Base-by-base conservation (phyloP, 1,140 invertebrate species). In the Diprion similis region DNA sequence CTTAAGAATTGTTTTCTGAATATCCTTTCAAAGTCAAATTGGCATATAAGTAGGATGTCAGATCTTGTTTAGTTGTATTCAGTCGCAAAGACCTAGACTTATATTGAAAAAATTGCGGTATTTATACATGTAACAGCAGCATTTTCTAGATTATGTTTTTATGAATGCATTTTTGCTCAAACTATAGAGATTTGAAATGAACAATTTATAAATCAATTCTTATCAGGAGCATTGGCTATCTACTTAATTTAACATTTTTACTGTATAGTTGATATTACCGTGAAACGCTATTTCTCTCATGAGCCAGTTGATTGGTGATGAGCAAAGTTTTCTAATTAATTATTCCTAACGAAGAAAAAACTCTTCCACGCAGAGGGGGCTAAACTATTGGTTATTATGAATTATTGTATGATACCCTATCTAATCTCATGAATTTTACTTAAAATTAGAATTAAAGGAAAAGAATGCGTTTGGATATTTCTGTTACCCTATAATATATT, bases 401-500 rank as follows among this genome's bases (percentile, higher is more conserved):
- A 59, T 59, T 59, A 59, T 59, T 59, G 51, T 59, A 59, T n/a
- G n/a, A 13, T 59, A 59, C 11, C 51, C n/a, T 59, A 59, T 8
- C 11, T 59, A 13, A n/a, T 37, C 24, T 37, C 24, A 37, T 37
- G 24, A 37, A 37, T 37, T 59, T 59, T 11, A 59, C 51, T 59
- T 11, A 59, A 59, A 59, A 4, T 59, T n/a, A n/a, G 51, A 59
- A 59, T 59, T 59, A 59, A 59, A 13, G 11, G 1, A 59, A 59
- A 59, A 59, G 51, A 59, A 37, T 59, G n/a, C 11, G 11, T 59
- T 59, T 11, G n/a, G n/a, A 13, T 59, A 59, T 59, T 59, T 1
- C 51, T 59, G n/a, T 59, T 59, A 59, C 51, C 11, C 11, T 59
- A 59, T 59, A 59, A 59, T 59, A 59, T 59, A 59, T 59, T 59